These are phyloP conservation scores for Macaria notata DNA, from an alignment of 2,888 invertebrate genomes.

Conservation along the genomic window DNA sequence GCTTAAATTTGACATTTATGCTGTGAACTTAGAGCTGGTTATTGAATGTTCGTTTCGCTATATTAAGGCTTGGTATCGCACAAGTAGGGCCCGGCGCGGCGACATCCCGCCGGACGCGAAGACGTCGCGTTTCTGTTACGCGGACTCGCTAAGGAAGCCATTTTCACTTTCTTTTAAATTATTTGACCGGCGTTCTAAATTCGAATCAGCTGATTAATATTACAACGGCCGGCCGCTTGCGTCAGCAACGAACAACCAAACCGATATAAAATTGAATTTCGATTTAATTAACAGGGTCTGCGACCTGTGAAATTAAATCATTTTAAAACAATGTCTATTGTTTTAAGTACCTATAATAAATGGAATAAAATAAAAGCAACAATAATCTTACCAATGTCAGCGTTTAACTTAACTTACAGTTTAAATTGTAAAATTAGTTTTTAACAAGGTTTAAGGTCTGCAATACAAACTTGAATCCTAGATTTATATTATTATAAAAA, in stretches of 20 bases:
- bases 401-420: no score
- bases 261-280: conserved; percentile 33
- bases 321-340: not conserved
- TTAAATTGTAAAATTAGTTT: no score
- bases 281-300: conserved; percentile 26
- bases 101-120: conserved; percentile 10
- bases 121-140: conserved; percentile 28
- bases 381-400: no score
- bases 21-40: conserved; percentile 2
- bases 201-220: conserved; percentile 59
- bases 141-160: conserved; percentile 47
- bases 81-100: conserved; percentile 6
- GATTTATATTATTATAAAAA: no score
- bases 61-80: conserved; percentile 2
- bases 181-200: conserved; percentile 60
- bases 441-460: no score
- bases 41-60: not conserved
- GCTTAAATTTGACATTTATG: conserved; percentile 4
- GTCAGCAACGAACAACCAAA: conserved; percentile 46
- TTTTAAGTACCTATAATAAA: no score
- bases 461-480: no score
- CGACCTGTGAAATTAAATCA: conserved; percentile 1
- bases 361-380: no score
- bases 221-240: conserved; percentile 46
- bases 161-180: conserved; percentile 78